Percentiles rank a stretch among this genome's conserved stretches.
phyloP scores from a whole-genome alignment of 2,888 invertebrate species.

The Syrista parreyssii region DNA sequence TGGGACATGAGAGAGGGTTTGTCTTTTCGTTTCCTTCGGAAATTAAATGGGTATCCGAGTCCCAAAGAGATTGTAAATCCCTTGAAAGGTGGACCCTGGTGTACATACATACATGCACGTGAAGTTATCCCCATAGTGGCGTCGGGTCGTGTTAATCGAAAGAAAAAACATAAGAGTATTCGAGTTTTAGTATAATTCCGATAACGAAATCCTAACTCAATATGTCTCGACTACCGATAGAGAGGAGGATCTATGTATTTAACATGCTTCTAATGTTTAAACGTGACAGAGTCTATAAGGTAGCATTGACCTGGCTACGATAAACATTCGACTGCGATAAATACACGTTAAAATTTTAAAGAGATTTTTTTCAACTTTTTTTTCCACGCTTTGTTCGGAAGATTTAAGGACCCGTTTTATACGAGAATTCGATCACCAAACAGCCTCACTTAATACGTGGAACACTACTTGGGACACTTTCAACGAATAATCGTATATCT shows the following conservation, averaged over 20 bases:
- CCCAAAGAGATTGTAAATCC: constrained; percentile 8
- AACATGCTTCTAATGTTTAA: neutral
- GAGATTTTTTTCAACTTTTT: neutral
- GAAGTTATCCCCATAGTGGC: neutral
- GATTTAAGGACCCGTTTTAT: neutral
- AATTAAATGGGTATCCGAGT: constrained; percentile 41
- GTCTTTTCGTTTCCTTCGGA: constrained; percentile 51
- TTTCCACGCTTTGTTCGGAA: neutral
- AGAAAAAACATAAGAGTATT: neutral
- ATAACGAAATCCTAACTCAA: neutral
- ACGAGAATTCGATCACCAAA: neutral
- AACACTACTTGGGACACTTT: neutral
- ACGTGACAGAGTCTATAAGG: neutral
- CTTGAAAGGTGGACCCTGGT: neutral
- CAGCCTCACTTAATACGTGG: neutral
- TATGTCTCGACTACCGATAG: neutral
- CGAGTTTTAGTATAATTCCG: neutral
- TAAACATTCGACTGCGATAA: neutral
- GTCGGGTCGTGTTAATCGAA: neutral
- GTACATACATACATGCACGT: neutral
- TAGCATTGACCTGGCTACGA: neutral
- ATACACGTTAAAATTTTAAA: neutral
- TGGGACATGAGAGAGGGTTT: constrained; percentile 28
- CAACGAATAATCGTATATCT: neutral
- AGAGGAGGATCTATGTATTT: neutral